phyloP scores from a whole-genome alignment of 2,888 invertebrate genomes.

The Suillia variegata region DNA sequence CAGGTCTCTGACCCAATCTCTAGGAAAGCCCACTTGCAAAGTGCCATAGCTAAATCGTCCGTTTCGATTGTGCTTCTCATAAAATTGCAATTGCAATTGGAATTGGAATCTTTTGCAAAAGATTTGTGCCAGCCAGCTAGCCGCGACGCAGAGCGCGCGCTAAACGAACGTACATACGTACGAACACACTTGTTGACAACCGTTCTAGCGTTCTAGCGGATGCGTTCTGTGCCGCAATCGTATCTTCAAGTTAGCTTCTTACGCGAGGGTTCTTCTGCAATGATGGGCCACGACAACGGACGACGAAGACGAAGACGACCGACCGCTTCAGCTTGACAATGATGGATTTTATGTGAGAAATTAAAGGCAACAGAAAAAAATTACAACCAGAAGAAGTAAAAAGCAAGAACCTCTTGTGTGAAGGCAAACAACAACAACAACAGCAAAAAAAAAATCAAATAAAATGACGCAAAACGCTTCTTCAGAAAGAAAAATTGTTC shows the following conservation, averaged over 20 bases:
- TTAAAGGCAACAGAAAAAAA: conserved; percentile 33
- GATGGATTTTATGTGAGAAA: conserved; percentile 55
- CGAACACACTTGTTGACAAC: conserved; percentile 4
- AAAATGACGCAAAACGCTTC: not conserved
- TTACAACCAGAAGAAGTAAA: conserved; percentile 10
- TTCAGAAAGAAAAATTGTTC: conserved; percentile 36
- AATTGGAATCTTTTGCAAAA: conserved; percentile 77
- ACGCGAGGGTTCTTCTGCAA: not conserved
- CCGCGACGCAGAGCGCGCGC: too few relatives aligned
- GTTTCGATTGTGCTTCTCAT: not conserved
- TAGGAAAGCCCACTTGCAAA: too few relatives aligned
- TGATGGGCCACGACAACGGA: not conserved
- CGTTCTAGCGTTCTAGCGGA: not conserved
- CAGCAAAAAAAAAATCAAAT: not conserved
- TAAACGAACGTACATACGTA: too few relatives aligned
- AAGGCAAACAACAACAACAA: not conserved
- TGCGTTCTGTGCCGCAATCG: not conserved
- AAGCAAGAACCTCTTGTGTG: not conserved
- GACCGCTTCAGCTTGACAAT: conserved; percentile 54
- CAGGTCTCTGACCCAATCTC: too few relatives aligned
- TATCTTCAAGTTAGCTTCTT: not conserved
- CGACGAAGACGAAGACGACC: conserved; percentile 10
- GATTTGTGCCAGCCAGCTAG: conserved; percentile 78
- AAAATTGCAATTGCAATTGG: conserved; percentile 10
- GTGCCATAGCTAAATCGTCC: too few relatives aligned